Base-by-base conservation (phyloP, 2,888 invertebrate species). In the Drosophila borborema region DNA sequence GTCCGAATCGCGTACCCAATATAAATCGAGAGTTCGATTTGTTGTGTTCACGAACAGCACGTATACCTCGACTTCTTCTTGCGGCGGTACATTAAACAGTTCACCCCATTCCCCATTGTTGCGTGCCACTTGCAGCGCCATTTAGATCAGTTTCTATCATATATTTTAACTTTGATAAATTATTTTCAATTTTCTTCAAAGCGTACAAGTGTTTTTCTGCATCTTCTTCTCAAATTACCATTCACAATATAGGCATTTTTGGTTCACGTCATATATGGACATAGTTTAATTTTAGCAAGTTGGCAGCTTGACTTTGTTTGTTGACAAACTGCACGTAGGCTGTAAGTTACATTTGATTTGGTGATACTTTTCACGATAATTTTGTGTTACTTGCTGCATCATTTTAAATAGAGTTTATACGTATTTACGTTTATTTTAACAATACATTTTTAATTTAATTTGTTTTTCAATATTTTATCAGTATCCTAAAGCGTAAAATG, bases 1-100 rank as follows among this genome's bases (percentile, higher is more conserved):
- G 0, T 97, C 97, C 49, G 94, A 92, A 89, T 95, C 97, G 92
- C 97, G 96, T 20, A 97, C 94, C 98, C 98, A 98, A 90, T 96
- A 92, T 16, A 93, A 69, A 62, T 91, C 90, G 0, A 94, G 85
- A 28, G 90, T 91, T 38, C 94, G 92, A 8, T 92, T 87, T 0
- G 96, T 95, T 41, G 91, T 93, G 88, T 96, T 96, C 34, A 94
- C 86, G 91, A 96, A 96, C 75, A 94, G 93, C 31, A 96, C 94
- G 87, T 94, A 95, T 1, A 95, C 90, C 63, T 92, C 91, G 16
- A 82, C 76, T 63, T 85, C 76, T 18, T 75, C 64, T 23, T 61
- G 46, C 6, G 66, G 74, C 6, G 46, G 61, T 38, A 36, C 54
- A n/a, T 28, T 64, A n/a, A 45, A 51, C 3, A 41, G 41, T 4